These are phyloP conservation scores for Ammodramus savannarum DNA, from an alignment of 2,113 vertebrate species.

Conservation along the genomic window DNA sequence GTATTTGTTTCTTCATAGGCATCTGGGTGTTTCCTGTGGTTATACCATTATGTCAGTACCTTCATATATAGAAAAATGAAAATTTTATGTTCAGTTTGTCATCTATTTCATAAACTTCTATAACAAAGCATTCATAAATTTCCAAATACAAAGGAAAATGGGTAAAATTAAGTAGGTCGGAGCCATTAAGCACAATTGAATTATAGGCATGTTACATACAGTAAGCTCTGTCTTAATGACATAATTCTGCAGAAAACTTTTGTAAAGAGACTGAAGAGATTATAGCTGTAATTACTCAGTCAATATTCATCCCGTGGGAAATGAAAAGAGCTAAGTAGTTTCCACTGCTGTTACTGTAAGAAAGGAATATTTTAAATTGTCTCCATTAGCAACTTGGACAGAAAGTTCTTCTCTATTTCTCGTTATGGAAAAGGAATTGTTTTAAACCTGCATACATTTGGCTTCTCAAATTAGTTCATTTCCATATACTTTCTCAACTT, in stretches of 20 bases:
- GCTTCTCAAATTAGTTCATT: neutral
- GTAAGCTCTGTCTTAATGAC: neutral
- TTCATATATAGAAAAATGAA: neutral
- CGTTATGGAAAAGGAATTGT: neutral
- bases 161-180: neutral
- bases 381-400: neutral
- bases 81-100: neutral
- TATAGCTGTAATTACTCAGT: conserved; percentile 9
- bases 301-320: neutral
- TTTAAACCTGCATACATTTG: neutral
- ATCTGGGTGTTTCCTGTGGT: neutral
- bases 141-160: neutral
- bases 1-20: neutral
- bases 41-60: neutral
- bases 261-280: neutral
- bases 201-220: neutral
- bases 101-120: neutral
- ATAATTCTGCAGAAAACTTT: neutral
- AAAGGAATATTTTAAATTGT: neutral
- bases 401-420: neutral
- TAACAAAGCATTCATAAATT: neutral
- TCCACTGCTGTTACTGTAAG: neutral
- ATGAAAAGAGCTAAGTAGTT: neutral
- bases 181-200: neutral
- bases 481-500: neutral